phyloP scores from a whole-genome alignment of 2,113 vertebrate genomes.

The Fregata magnificens region DNA sequence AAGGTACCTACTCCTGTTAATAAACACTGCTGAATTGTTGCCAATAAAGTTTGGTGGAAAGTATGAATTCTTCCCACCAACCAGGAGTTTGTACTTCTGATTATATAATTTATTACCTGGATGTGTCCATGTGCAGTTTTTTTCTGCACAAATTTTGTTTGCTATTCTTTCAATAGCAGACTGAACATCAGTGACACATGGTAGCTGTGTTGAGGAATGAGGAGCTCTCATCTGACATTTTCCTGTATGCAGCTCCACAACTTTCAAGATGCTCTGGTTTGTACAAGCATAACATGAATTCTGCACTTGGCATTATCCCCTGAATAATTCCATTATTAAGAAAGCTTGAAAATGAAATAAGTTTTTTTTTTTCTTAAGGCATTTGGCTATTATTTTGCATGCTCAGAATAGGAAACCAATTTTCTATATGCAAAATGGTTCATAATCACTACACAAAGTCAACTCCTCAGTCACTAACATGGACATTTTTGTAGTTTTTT shows the following conservation, averaged over 20 bases:
- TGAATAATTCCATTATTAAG: constrained; percentile 1
- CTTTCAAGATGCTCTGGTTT: neutral
- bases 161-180: neutral
- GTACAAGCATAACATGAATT: neutral
- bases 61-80: neutral
- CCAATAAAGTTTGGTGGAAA: neutral
- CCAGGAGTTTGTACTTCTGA: neutral
- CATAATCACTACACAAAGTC: neutral
- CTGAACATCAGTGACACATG: neutral
- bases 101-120: neutral
- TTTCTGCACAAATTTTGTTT: neutral
- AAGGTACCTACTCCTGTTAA: neutral
- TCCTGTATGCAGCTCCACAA: neutral
- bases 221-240: neutral
- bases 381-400: neutral
- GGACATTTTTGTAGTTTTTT: neutral
- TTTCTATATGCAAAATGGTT: neutral
- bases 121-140: neutral
- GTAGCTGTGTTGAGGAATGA: neutral
- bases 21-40: neutral
- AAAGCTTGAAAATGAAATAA: neutral
- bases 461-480: neutral
- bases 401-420: neutral
- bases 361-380: neutral
- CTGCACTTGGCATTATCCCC: neutral